Evolutionary conservation across 1,140 invertebrate genomes (phyloP), one percentile per base, ranked within the genome.

Genomic region (Drosophila nebulosa): DNA sequence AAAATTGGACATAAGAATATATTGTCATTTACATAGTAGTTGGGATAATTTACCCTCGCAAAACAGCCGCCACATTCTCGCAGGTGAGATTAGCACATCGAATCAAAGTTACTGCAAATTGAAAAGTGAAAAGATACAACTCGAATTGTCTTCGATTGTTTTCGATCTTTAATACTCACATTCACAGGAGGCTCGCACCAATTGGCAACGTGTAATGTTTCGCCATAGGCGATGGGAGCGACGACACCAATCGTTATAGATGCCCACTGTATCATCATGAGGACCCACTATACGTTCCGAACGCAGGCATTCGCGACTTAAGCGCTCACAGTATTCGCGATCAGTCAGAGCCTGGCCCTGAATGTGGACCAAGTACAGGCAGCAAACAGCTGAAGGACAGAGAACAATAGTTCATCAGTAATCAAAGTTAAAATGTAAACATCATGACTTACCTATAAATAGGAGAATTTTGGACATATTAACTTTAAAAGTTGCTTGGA

Each of bases 391-490:
- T 73, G 1, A 10, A 30, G 7, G 39, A 51, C 7, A 32, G 16
- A 5, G 0, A 32, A 3, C 10, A 32, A 12, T 12, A 12, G 7
- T 30, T 30, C 7, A 4, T 12, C 10, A 3, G n/a, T n/a, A n/a
- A 12, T 2, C 2, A 22, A 58, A 18, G 4, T 18, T 21, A 26
- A 32, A 21, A 26, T 9, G 18, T n/a, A 1, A 10, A 7, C 9
- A 2, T 35, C 9, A 7, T 22, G 1, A 30, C 30, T 70, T 35
- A 73, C 69, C 69, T 4, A 73, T 57, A 0, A 32, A 12, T 4
- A 73, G 10, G 7, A 64, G 6, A 27, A 64, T 4, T 58, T 73
- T 73, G n/a, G 61, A 58, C 67, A 72, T 72, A 32, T 56, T 18
- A 6, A 2, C 5, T 16, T 51, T 16, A 4, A 6, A n/a, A 35